Base-by-base conservation (phyloP, 2,888 invertebrate genomes). In the Parnassius smintheus region DNA sequence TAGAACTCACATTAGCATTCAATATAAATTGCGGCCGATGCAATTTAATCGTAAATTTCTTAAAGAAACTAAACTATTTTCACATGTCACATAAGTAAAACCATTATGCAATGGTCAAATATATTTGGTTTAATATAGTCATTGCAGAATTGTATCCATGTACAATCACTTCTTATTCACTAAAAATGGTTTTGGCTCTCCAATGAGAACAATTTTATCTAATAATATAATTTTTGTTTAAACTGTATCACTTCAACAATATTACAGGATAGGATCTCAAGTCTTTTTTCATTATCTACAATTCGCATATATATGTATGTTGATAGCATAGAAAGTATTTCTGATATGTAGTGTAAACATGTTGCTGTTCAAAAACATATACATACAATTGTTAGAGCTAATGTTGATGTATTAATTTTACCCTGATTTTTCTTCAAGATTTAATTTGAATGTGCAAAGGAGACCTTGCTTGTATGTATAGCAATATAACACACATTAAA, bases 191-290 rank as follows among this genome's bases (percentile, higher is more conserved):
- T 60, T 46, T 4, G n/a, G 44, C 56, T 46, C 56, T 46, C 44
- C 22, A 9, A 41, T 22, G n/a, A 57, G 50, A 57, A 58, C 51
- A 50, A 44, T 56, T 59, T 61, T 61, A 65, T 61, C 51, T 66
- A 25, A 67, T 59, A 62, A 56, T 51, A 64, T 61, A 59, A 65
- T 66, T 35, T 69, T 76, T 64, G 60, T 66, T 68, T 76, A 79
- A 76, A 81, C 82, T 81, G 77, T 85, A 86, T 86, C 81, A 86
- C 81, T 77, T 64, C 72, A 76, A 75, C 72, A 74, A 75, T 78
- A 78, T 77, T 78, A 80, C 76, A 77, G 72, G 67, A 45, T 64
- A 64, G 52, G 56, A 69, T 74, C 78, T 74, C 72, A 78, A 82
- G 86, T 86, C 82, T 85, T 85, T 82, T 76, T 76, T 80, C 70